Base-by-base conservation (phyloP, 2,113 vertebrate species). In the Mola mola region DNA sequence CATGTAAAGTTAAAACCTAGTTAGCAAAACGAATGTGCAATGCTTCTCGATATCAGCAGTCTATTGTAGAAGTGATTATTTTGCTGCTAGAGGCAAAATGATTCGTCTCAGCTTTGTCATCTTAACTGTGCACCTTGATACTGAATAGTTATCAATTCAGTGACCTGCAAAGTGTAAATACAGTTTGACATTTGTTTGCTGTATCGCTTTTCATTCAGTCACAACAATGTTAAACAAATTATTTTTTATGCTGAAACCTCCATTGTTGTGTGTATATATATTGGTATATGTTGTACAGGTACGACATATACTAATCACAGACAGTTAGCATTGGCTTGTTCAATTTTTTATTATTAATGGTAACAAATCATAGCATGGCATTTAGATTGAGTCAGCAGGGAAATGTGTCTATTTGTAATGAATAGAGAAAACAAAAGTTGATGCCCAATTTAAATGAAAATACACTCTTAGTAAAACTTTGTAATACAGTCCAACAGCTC, bases 371-470 rank as follows among this genome's bases (percentile, higher is more conserved):
- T 64, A 13, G 4, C 70, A 53, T 64, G 52, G 72, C 64, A 78
- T 79, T 83, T 71, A 79, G 64, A 55, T 78, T 56, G 47, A 90
- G 90, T 88, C 88, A 84, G 92, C 88, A 92, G 89, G 91, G 78
- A 86, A 90, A 89, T 85, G 62, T 84, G 60, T 78, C 73, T 73
- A 76, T 88, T 76, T 86, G 50, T 79, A 74, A 59, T 37, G 36
- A 83, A 73, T 24, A 64, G 48, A 82, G 13, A 59, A 78, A 56
- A 66, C n/a, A n/a, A n/a, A n/a, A n/a, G n/a, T n/a, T n/a, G n/a
- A n/a, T 57, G n/a, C 13, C n/a, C 12, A 12, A 65, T 73, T 79
- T 47, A 38, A 66, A 83, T 48, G 66, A 12, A 52, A 62, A 71
- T 42, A 53, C 55, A 36, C 11, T 53, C n/a, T 75, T 71, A 33